Conservation (phyloP, 2,113 vertebrate species). For the Oxyura jamaicensis region DNA sequence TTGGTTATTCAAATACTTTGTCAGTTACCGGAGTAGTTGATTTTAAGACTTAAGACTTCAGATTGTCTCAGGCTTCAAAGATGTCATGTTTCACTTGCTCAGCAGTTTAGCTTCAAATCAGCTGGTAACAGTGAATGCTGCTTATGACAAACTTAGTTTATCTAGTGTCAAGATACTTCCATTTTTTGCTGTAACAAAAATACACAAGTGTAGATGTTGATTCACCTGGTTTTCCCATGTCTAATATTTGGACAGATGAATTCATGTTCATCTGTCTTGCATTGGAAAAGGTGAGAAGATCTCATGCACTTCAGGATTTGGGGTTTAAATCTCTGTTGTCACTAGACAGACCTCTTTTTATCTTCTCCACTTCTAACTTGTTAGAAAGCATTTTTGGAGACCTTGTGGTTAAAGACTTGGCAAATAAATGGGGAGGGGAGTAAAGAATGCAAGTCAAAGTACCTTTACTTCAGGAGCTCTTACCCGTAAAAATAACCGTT, state of each 20-base stretch:
- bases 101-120: neutral
- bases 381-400: neutral
- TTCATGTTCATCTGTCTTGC: neutral
- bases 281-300: neutral
- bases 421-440: neutral
- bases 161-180: neutral
- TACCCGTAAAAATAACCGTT: neutral
- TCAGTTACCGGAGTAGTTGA: neutral
- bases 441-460: neutral
- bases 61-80: neutral
- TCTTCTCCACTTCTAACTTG: neutral
- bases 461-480: neutral
- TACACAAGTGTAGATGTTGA: neutral
- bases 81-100: neutral
- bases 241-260: neutral
- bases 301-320: neutral
- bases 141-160: neutral
- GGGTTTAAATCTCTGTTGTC: neutral
- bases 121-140: neutral
- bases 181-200: neutral
- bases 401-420: neutral
- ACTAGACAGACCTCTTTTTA: neutral
- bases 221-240: neutral
- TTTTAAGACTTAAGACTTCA: neutral
- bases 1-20: neutral